Evolutionary conservation across 2,888 invertebrate genomes (phyloP).

Genomic region (Arenicola marina): DNA sequence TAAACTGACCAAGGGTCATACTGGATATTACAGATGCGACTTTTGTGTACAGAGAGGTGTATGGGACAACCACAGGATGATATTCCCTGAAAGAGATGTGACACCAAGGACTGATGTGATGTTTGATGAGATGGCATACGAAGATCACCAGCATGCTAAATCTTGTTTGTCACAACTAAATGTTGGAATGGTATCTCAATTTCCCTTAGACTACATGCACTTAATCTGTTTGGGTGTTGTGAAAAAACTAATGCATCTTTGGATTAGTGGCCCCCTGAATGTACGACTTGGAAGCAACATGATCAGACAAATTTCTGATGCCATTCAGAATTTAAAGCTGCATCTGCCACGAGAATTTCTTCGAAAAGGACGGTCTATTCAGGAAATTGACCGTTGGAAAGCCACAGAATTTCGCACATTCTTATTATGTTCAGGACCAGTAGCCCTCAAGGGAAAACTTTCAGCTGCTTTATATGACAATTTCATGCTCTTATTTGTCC

Average conservation of each 20-base stretch:
- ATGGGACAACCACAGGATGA: conserved; percentile 12
- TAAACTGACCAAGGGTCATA: conserved; percentile 24
- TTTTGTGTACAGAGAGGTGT: conserved; percentile 34
- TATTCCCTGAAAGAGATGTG: conserved; percentile 15
- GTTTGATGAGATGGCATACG: conserved; percentile 32
- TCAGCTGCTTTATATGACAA: not conserved
- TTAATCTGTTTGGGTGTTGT: conserved; percentile 45
- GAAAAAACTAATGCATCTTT: conserved; percentile 31
- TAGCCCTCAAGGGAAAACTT: not conserved
- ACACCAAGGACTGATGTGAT: conserved; percentile 25
- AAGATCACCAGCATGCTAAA: conserved; percentile 32
- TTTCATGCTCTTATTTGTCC: not conserved
- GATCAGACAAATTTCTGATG: not conserved
- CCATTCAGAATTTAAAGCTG: not conserved
- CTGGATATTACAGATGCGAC: conserved; percentile 45
- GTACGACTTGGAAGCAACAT: not conserved
- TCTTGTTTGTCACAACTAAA: conserved; percentile 32
- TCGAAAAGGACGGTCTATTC: not conserved
- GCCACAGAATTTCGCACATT: not conserved
- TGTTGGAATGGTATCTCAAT: conserved; percentile 36
- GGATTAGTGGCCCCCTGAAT: conserved; percentile 9
- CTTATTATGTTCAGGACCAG: not conserved
- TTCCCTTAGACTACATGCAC: conserved; percentile 53
- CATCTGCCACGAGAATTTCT: not conserved
- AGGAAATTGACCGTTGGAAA: not conserved